Base-by-base conservation (phyloP, 2,888 invertebrate species). In the Pandemis corylana region DNA sequence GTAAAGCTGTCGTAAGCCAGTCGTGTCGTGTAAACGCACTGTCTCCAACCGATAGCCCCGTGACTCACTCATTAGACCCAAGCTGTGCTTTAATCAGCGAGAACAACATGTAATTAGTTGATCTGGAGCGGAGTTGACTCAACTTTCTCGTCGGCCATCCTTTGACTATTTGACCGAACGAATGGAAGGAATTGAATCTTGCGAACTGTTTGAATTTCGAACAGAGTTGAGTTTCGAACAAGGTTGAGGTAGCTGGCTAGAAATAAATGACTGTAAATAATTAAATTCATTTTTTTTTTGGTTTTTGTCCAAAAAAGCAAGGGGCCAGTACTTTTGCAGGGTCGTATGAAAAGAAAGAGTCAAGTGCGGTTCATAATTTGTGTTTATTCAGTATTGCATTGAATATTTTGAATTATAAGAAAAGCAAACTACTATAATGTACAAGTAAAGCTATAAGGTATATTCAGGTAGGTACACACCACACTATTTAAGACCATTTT, bases 1-100 rank as follows among this genome's bases (percentile, higher is more conserved):
- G 46, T 5, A 46, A 10, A 46, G 46, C 12, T 10, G 13, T 49
- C 62, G 53, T 62, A n/a, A 12, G 7, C 7, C 10, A 63, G 64
- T 66, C 71, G 77, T 59, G 46, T 3, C 59, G 74, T 82, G 62
- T 78, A 78, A 80, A 82, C 5, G 9, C 63, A 20, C 62, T 15
- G 68, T 76, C 42, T n/a, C 56, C 42, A 75, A 74, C 83, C 86
- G 82, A 89, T 88, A 82, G 73, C 78, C 80, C 75, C 71, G 81
- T 93, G 94, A 94, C 82, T 94, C 94, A 94, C 92, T 94, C 90
- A 94, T 94, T 94, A 94, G 92, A 87, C 85, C 85, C 94, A 94
- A 94, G 93, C 94, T 94, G 94, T 91, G 94, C 94, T 94, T 94
- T 94, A 94, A 94, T 93, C 93, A 94, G 89, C 84, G 89, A 81